phyloP scores from a whole-genome alignment of 2,797 vertebrate genomes.

The Parauchenoglanis ngamensis region DNA sequence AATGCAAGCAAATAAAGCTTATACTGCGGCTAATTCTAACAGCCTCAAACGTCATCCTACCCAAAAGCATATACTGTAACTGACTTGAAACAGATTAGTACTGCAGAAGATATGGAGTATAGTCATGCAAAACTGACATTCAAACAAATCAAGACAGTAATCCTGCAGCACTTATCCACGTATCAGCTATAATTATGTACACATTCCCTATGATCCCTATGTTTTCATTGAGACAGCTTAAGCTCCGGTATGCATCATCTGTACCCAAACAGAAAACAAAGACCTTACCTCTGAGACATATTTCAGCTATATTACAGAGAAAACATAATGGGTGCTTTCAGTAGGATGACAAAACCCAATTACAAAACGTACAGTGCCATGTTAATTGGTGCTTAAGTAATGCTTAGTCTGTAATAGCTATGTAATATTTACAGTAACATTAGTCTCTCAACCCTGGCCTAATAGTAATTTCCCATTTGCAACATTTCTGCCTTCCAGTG shows the following conservation, averaged over 20 bases:
- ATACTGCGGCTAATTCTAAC: conserved; percentile 62
- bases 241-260: conserved; percentile 8
- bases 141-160: conserved; percentile 47
- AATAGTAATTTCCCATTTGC: conserved; percentile 54
- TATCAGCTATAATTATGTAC: conserved; percentile 35
- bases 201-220: conserved; percentile 18
- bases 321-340: conserved; percentile 33
- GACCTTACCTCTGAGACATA: conserved; percentile 26
- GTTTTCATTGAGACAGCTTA: conserved; percentile 44
- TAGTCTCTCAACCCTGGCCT: conserved; percentile 38
- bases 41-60: conserved; percentile 58
- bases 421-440: conserved; percentile 52
- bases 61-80: conserved; percentile 48
- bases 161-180: conserved; percentile 31
- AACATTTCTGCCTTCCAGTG: conserved; percentile 40
- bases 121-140: conserved; percentile 42
- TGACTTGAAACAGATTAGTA: conserved; percentile 50
- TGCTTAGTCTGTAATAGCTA: conserved; percentile 51
- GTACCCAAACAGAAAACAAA: conserved; percentile 42
- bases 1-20: conserved; percentile 63
- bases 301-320: conserved; percentile 33
- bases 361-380: conserved; percentile 45
- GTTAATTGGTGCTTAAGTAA: conserved; percentile 48
- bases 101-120: conserved; percentile 47
- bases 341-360: conserved; percentile 47